phyloP scores from a whole-genome alignment of 2,888 invertebrate genomes.

The Pterostichus niger region DNA sequence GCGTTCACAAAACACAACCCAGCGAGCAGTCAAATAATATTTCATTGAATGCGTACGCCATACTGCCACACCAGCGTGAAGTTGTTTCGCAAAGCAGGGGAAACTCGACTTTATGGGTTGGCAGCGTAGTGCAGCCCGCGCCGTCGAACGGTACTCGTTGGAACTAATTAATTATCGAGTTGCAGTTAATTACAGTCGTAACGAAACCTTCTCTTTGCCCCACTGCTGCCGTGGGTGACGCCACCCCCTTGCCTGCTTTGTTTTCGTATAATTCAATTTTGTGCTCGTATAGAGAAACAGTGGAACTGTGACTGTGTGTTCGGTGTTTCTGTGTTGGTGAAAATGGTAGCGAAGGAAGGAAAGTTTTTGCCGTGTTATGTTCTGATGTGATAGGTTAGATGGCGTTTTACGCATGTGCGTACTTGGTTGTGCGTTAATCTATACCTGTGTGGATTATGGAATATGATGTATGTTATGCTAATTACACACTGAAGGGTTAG shows the following conservation, averaged over 20 bases:
- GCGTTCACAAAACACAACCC: slow-evolving; percentile 49
- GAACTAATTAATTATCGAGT: slow-evolving; percentile 77
- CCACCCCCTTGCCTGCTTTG: slow-evolving; percentile 39
- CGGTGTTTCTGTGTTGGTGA: neutral
- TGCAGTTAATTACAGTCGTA: slow-evolving; percentile 76
- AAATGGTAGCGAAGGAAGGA: neutral
- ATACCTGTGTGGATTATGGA: slow-evolving; percentile 2
- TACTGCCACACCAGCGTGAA: neutral
- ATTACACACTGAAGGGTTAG: neutral
- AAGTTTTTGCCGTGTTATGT: neutral
- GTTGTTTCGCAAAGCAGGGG: neutral
- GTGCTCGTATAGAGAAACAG: slow-evolving; percentile 71
- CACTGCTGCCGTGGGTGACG: slow-evolving; percentile 8
- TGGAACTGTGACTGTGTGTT: slow-evolving; percentile 25
- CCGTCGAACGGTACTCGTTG: slow-evolving; percentile 75
- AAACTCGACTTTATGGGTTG: slow-evolving; percentile 8
- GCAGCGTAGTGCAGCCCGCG: slow-evolving; percentile 68
- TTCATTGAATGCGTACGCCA: slow-evolving; percentile 41
- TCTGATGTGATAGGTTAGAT: neutral
- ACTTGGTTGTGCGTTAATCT: slow-evolving; percentile 14
- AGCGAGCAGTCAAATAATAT: slow-evolving; percentile 59
- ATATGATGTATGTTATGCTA: neutral
- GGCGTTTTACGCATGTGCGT: slow-evolving; percentile 20
- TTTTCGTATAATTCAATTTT: slow-evolving; percentile 73
- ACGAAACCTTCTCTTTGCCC: slow-evolving; percentile 70